Conservation (phyloP, 1,140 invertebrate genomes). For the Apis laboriosa region DNA sequence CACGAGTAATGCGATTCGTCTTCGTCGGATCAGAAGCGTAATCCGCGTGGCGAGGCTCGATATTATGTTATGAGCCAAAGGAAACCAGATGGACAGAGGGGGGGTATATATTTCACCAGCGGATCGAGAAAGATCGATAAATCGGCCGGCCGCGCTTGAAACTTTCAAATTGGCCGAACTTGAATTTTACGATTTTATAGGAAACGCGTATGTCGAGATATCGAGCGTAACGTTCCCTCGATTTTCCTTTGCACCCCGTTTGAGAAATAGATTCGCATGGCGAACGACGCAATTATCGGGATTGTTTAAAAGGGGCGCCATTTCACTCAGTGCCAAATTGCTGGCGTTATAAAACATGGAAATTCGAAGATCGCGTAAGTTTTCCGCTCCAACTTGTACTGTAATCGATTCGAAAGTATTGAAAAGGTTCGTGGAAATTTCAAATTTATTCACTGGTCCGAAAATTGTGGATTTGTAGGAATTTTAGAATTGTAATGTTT, state of each 20-base stretch:
- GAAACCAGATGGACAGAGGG: not conserved
- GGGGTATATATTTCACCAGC: not conserved
- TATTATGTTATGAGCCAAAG: not conserved
- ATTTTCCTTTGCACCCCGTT: constrained; percentile 26
- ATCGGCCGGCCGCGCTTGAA: not conserved
- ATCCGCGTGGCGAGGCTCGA: no score
- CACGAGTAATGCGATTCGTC: not conserved
- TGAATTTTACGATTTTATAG: constrained; percentile 47
- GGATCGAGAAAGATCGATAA: constrained; percentile 22
- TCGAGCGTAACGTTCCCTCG: not conserved
- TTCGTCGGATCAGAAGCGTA: not conserved
- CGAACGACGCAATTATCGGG: constrained; percentile 13
- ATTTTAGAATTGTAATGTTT: no score
- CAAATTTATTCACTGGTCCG: not conserved
- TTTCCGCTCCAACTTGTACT: not conserved
- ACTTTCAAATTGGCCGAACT: constrained; percentile 27
- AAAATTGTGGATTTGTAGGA: no score
- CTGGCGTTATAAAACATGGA: not conserved
- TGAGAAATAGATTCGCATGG: constrained; percentile 3
- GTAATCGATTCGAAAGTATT: not conserved
- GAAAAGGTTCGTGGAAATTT: not conserved
- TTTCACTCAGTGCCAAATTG: constrained; percentile 12
- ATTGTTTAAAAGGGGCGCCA: constrained; percentile 26
- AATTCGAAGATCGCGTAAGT: constrained; percentile 1
- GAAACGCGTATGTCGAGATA: constrained; percentile 34